Base-by-base conservation (phyloP, 2,888 invertebrate genomes). In the Balanococcus diminutus region DNA sequence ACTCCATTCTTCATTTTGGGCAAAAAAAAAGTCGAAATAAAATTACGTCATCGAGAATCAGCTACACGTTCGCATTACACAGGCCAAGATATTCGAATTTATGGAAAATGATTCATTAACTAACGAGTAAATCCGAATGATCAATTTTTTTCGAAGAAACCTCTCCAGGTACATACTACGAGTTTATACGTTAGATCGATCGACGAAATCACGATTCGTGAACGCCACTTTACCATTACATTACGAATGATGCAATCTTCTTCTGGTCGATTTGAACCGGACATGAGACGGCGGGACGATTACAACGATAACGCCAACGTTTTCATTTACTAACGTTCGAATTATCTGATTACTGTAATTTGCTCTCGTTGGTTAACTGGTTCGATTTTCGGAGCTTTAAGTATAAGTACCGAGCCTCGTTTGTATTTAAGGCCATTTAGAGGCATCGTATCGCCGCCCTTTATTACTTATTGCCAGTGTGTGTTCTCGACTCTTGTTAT, bases 131-230 rank as follows among this genome's bases (percentile, higher is more conserved):
- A 46, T 46, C n/a, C 46, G 46, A 46, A n/a, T 46, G 46, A 46
- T 61, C 2, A 46, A 46, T 46, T n/a, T 61, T 25, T 61, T 61
- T 46, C 46, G 46, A 46, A 46, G 46, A 46, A 46, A n/a, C 16
- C n/a, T n/a, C 3, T 2, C n/a, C 6, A 46, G n/a, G 46, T n/a
- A 46, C 11, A 25, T 8, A 25, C 61, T 61, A 8, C 61, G 61
- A 9, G 22, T 61, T 61, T 22, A 25, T 25, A 61, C 61, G 25
- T 25, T 25, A n/a, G n/a, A 19, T 61, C 61, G 25, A 61, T 61
- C 61, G 25, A 61, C 61, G 25, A 61, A 61, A 61, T 61, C 61
- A 61, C 61, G 61, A 61, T 25, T 61, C 61, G 25, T 61, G 61
- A 61, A 25, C 61, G 61, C 25, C 61, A 25, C 22, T 61, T 61